Percentiles rank a stretch among this genome's conserved stretches.
These are phyloP conservation scores for Myopa testacea DNA, from an alignment of 2,888 invertebrate species.

Conservation along the genomic window DNA sequence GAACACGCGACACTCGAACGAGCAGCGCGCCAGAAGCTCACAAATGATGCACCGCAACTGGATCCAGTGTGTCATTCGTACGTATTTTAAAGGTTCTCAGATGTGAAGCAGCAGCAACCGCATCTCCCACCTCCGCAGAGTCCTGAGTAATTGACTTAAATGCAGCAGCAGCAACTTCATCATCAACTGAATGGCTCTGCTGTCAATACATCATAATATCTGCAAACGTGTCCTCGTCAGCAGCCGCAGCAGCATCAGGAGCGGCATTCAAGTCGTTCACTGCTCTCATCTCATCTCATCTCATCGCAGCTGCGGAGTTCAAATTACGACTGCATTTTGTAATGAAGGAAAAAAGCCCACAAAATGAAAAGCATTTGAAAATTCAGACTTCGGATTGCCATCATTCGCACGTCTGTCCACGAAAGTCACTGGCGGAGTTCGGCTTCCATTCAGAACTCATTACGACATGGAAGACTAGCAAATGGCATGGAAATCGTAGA, in stretches of 20 bases:
- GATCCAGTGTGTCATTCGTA: too few species aligned
- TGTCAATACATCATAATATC: slow-evolving; percentile 21
- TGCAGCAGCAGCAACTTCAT: too few species aligned
- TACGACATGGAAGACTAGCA: neutral
- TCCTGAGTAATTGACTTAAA: too few species aligned
- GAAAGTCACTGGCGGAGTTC: neutral
- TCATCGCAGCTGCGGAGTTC: neutral
- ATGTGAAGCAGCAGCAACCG: neutral
- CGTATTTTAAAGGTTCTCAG: too few species aligned
- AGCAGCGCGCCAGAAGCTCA: too few species aligned
- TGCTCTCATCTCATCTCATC: neutral
- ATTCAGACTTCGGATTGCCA: neutral
- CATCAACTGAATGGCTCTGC: neutral
- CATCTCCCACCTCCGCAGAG: neutral
- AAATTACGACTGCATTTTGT: neutral
- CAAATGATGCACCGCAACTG: too few species aligned
- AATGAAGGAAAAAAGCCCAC: neutral
- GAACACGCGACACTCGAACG: too few species aligned
- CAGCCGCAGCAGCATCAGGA: neutral
- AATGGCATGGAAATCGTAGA: neutral
- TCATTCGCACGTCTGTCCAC: neutral
- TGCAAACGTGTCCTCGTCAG: neutral
- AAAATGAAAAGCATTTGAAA: neutral
- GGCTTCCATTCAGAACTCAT: slow-evolving; percentile 8
- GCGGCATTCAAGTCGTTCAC: neutral